Evolutionary conservation across 2,888 invertebrate genomes (phyloP).

Genomic region (Agonopterix heracliana): DNA sequence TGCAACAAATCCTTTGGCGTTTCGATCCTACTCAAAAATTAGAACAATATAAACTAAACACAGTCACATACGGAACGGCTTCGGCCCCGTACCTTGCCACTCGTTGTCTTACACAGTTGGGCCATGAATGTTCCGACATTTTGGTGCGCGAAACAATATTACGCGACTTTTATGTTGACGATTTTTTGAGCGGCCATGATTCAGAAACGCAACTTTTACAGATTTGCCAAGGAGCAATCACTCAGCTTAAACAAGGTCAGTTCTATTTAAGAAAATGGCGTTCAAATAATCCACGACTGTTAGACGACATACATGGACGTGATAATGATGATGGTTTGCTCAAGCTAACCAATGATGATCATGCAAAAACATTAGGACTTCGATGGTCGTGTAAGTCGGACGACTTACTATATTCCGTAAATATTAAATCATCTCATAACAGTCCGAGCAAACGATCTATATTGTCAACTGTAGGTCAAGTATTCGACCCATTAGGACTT

Average conservation of each 20-base stretch:
- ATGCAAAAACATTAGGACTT: not conserved
- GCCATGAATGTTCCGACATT: not conserved
- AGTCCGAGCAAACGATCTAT: conserved; percentile 2
- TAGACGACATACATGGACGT: not conserved
- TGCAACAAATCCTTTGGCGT: conserved; percentile 20
- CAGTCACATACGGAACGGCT: too few species aligned
- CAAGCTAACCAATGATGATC: not conserved
- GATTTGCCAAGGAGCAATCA: not conserved
- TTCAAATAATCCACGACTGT: not conserved
- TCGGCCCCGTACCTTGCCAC: conserved; percentile 21
- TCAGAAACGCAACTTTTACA: not conserved
- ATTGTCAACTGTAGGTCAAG: conserved; percentile 1
- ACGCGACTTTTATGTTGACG: not conserved
- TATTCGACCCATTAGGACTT: conserved; percentile 11
- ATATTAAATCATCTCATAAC: not conserved
- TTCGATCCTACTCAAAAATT: conserved; percentile 7
- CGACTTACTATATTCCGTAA: conserved; percentile 12
- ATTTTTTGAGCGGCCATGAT: not conserved
- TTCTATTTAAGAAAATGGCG: not conserved
- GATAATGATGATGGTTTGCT: not conserved
- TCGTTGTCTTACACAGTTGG: conserved; percentile 13
- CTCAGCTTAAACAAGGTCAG: not conserved
- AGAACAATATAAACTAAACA: conserved; percentile 15
- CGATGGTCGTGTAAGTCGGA: conserved; percentile 2
- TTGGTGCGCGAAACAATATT: not conserved